These are phyloP conservation scores for Drosophila santomea DNA, from an alignment of 1,140 invertebrate genomes.

Conservation along the genomic window DNA sequence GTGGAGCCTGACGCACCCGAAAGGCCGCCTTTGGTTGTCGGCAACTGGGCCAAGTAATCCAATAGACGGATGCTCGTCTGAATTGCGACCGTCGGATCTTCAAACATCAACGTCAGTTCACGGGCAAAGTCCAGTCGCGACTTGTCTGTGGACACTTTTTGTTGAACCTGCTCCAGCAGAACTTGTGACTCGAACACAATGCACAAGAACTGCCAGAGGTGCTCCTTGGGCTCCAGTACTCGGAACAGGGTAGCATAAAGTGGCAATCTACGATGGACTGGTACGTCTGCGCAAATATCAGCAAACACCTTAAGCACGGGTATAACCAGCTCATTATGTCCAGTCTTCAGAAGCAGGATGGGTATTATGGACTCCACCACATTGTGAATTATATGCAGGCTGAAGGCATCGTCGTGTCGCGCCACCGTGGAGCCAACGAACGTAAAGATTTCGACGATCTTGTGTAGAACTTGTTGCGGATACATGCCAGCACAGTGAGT, in stretches of 20 bases:
- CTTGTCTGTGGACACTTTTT: constrained; percentile 65
- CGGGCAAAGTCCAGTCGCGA: constrained; percentile 56
- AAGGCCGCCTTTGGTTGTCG: constrained; percentile 65
- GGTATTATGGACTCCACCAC: constrained; percentile 96
- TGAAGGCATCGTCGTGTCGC: constrained; percentile 96
- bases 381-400: constrained; percentile 95
- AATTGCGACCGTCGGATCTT: constrained; percentile 86
- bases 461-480: constrained; percentile 93
- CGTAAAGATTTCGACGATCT: constrained; percentile 97
- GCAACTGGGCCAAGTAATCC: constrained; percentile 85
- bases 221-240: constrained; percentile 89
- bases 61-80: constrained; percentile 88
- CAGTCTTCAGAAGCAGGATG: constrained; percentile 87
- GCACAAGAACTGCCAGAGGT: constrained; percentile 92
- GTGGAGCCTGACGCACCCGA: constrained; percentile 13
- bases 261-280: constrained; percentile 92
- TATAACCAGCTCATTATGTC: constrained; percentile 85
- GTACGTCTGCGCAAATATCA: constrained; percentile 94
- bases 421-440: constrained; percentile 97
- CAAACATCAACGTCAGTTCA: constrained; percentile 54
- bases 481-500: constrained; percentile 90
- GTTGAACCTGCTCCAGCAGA: constrained; percentile 76
- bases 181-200: constrained; percentile 89
- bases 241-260: constrained; percentile 92
- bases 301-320: constrained; percentile 95